A percentile compares a stretch with the other conserved stretches of the same genome.
Evolutionary conservation across 2,888 invertebrate genomes (phyloP).

Genomic region (Oxycera nigricornis): DNA sequence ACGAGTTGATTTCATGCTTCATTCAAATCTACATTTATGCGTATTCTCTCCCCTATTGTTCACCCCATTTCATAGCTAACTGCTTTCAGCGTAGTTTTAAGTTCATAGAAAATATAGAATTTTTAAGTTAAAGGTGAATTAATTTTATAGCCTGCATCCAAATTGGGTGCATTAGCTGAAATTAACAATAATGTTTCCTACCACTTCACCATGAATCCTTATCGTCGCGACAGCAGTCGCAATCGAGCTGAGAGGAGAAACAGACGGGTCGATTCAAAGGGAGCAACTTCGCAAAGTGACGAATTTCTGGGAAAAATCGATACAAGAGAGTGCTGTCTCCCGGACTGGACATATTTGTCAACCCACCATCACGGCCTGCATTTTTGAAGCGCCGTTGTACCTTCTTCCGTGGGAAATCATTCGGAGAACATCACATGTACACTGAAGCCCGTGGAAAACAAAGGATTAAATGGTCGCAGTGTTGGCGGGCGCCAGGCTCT

Average conservation of each 20-base stretch:
- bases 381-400: constrained; percentile 20
- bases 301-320: constrained; percentile 39
- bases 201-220: neutral
- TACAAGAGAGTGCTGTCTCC: constrained; percentile 19
- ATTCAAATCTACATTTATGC: constrained; percentile 8
- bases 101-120: too few species aligned
- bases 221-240: constrained; percentile 26
- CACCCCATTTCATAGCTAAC: neutral
- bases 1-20: constrained; percentile 20
- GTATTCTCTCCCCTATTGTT: neutral
- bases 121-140: too few species aligned
- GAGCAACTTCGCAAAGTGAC: constrained; percentile 26
- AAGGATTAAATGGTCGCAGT: neutral
- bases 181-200: neutral
- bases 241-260: neutral
- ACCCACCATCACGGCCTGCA: constrained; percentile 37
- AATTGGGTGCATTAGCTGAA: neutral
- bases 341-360: neutral
- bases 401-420: constrained; percentile 23
- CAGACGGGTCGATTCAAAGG: neutral
- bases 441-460: neutral
- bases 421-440: constrained; percentile 24
- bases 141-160: too few species aligned
- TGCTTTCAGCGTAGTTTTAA: too few species aligned
- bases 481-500: neutral